Conservation (phyloP, 2,113 vertebrate genomes). For the Hemiprocne comata region DNA sequence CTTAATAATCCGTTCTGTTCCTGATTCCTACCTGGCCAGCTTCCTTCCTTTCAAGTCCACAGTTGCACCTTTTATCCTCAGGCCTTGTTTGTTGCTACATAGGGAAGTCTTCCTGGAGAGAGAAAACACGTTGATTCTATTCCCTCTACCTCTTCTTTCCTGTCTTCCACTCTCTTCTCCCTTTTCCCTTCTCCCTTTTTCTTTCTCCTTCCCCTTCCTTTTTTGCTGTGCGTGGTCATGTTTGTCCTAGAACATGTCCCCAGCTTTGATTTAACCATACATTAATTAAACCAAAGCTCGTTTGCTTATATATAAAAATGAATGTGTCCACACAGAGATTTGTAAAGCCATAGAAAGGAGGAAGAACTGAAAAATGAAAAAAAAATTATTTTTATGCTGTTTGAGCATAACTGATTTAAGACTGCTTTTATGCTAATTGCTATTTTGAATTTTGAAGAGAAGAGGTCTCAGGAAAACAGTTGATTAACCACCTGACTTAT, state of each 20-base stretch:
- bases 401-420: not conserved
- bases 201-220: not conserved
- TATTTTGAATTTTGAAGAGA: not conserved
- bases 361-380: not conserved
- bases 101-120: not conserved
- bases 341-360: not conserved
- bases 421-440: not conserved
- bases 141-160: not conserved
- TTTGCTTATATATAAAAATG: not conserved
- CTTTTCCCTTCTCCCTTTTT: not conserved
- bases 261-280: not conserved
- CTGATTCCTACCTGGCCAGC: not conserved
- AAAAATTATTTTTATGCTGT: not conserved
- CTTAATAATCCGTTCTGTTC: not conserved
- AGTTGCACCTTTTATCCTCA: not conserved
- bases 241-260: not conserved
- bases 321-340: not conserved
- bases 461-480: not conserved
- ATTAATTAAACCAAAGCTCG: not conserved
- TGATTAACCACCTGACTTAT: not conserved
- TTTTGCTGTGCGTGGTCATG: not conserved
- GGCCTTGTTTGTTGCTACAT: not conserved
- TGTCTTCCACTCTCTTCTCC: not conserved
- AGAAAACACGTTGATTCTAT: not conserved
- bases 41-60: not conserved